Percentiles rank a stretch among this genome's conserved stretches.
These are phyloP conservation scores for Saccostrea cuccullata DNA, from an alignment of 1,140 invertebrate genomes.

Conservation along the genomic window DNA sequence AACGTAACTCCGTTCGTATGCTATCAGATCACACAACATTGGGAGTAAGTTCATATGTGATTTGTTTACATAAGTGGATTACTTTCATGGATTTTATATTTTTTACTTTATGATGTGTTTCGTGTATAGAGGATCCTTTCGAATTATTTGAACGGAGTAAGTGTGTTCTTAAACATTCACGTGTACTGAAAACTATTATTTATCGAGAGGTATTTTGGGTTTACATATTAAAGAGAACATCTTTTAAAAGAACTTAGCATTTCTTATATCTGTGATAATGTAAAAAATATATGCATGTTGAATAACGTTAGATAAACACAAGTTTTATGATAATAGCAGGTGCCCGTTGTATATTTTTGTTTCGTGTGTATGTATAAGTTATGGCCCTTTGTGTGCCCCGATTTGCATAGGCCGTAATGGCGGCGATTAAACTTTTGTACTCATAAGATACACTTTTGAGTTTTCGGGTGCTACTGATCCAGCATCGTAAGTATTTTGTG, in stretches of 20 bases:
- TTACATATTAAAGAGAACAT: slow-evolving; percentile 5
- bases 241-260: too few relatives aligned
- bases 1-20: slow-evolving; percentile 26
- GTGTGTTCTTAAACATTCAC: neutral
- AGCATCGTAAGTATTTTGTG: slow-evolving; percentile 14
- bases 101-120: neutral
- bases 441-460: neutral
- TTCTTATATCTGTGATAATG: neutral
- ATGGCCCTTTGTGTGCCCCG: slow-evolving; percentile 38
- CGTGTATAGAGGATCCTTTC: neutral
- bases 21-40: slow-evolving; percentile 16
- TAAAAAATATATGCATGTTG: neutral
- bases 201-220: slow-evolving; percentile 23
- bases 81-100: neutral
- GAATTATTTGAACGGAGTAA: neutral
- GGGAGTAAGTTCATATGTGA: slow-evolving; percentile 7
- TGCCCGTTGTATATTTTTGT: slow-evolving; percentile 10
- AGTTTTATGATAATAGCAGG: neutral
- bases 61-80: slow-evolving; percentile 11
- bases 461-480: neutral
- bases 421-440: slow-evolving; percentile 46
- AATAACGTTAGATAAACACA: neutral
- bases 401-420: slow-evolving; percentile 62
- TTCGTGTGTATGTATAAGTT: slow-evolving; percentile 23
- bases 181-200: neutral